A percentile compares a stretch with the other conserved stretches of the same genome.
Conservation (phyloP, 2,888 invertebrate species). For the Clitarchus hookeri region DNA sequence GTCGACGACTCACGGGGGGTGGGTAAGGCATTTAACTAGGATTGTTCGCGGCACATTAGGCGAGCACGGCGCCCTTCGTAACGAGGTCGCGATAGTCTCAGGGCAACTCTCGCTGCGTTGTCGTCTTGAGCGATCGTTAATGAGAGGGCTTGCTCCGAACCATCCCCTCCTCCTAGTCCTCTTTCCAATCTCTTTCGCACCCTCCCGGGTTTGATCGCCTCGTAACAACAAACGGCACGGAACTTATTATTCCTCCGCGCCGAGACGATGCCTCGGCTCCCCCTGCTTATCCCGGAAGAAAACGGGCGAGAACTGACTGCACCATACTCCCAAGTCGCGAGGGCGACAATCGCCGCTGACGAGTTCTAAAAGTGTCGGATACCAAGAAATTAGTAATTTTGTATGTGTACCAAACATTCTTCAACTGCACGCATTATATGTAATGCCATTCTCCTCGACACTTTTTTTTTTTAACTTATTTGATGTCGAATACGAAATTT, state of each 20-base stretch:
- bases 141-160: background rate
- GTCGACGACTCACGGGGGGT: no score
- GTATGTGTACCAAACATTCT: no score
- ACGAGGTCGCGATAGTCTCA: background rate
- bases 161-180: background rate
- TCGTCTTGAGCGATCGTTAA: background rate
- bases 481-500: no score
- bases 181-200: background rate
- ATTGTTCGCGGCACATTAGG: conserved; percentile 3
- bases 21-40: background rate
- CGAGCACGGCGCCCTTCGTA: background rate
- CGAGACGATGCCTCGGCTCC: background rate
- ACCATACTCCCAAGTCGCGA: no score
- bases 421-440: no score
- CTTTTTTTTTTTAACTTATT: no score
- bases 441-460: no score
- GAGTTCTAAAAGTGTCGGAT: no score
- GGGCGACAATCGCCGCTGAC: no score
- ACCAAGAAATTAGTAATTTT: no score
- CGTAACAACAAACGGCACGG: background rate
- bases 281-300: no score
- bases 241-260: background rate
- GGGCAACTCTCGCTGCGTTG: background rate
- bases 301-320: no score
- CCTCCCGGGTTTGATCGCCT: background rate